phyloP scores from a whole-genome alignment of 2,888 invertebrate species.

The Acanthopleura granulata region DNA sequence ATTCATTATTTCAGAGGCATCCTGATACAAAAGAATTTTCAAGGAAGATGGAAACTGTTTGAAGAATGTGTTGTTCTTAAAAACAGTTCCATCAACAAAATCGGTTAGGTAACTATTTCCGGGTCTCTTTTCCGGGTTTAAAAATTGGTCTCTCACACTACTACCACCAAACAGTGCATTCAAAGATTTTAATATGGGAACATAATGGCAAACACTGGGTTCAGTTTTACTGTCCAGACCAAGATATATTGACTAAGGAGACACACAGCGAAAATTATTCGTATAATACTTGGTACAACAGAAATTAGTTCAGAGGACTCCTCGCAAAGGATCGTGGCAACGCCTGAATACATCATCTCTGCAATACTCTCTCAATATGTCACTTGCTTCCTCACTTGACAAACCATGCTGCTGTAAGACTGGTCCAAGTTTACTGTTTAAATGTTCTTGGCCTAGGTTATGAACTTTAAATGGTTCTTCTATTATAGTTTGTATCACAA shows the following conservation, averaged over 20 bases:
- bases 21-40: constrained; percentile 17
- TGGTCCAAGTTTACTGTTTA: not conserved
- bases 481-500: constrained; percentile 19
- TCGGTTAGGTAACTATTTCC: not conserved
- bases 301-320: constrained; percentile 5
- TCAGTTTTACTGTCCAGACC: constrained; percentile 20
- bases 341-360: not conserved
- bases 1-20: constrained; percentile 17
- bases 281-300: constrained; percentile 17
- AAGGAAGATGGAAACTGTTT: not conserved
- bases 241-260: constrained; percentile 19
- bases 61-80: constrained; percentile 5
- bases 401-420: constrained; percentile 11
- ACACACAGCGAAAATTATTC: constrained; percentile 19
- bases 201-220: constrained; percentile 19
- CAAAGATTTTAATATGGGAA: constrained; percentile 20
- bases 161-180: constrained; percentile 1
- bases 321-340: not conserved
- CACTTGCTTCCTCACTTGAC: constrained; percentile 7
- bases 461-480: constrained; percentile 9
- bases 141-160: not conserved
- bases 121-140: constrained; percentile 2
- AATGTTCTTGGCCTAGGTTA: constrained; percentile 20
- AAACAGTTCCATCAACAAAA: constrained; percentile 17
- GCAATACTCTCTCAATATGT: not conserved